Evolutionary conservation across 2,113 vertebrate species (phyloP).

Genomic region (Atrichornis clamosus): DNA sequence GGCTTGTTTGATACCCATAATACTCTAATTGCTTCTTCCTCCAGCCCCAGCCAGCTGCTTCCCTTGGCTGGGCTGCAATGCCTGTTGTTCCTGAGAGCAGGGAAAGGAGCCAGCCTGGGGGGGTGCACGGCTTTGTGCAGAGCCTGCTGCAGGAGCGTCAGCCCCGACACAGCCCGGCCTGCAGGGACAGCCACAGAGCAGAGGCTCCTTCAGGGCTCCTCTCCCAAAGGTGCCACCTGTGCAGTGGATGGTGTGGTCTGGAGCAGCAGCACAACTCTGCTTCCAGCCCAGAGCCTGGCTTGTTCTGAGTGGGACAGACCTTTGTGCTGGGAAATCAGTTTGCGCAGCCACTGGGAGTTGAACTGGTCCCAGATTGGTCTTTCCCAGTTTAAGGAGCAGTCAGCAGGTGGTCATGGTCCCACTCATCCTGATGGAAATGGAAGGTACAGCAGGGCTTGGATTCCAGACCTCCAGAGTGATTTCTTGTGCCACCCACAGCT

Average conservation of each 20-base stretch:
- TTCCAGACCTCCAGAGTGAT: neutral
- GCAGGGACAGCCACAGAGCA: neutral
- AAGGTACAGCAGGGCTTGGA: neutral
- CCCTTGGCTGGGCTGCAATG: neutral
- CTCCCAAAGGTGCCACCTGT: neutral
- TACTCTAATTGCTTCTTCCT: slow-evolving; percentile 20
- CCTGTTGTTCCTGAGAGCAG: slow-evolving; percentile 5
- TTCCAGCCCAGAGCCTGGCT: neutral
- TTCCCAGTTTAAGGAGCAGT: neutral
- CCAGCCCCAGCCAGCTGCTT: slow-evolving; percentile 39
- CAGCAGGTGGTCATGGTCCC: neutral
- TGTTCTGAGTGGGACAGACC: neutral
- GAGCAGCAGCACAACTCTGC: neutral
- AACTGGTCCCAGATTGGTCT: neutral
- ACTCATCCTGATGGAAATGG: neutral
- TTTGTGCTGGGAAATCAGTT: neutral
- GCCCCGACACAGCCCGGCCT: neutral
- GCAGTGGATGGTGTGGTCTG: neutral
- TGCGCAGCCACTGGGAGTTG: neutral
- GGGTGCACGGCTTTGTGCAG: neutral
- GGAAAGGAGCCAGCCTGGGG: neutral
- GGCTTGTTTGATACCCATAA: neutral
- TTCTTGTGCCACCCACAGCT: neutral
- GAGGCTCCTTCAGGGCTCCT: neutral
- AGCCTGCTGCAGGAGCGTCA: neutral